Evolutionary conservation across 2,888 invertebrate species (phyloP), one percentile per base, ranked within the genome.

Genomic region (Drosophila infuscata): DNA sequence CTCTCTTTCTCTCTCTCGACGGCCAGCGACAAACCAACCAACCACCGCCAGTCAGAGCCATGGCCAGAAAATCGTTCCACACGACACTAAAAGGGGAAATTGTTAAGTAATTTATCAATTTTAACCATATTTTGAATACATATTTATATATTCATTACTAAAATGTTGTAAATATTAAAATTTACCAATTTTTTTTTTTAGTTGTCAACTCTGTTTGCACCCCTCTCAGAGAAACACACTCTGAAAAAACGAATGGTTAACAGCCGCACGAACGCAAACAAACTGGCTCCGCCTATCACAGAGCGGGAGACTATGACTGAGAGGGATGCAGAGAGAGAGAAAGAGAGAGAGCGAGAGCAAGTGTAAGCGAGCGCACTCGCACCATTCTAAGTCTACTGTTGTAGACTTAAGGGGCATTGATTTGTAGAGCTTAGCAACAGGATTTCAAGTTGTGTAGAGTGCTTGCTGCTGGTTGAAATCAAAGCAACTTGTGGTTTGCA

Each of bases 261-360:
- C 64, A 4, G 35, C 5, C 38, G 25, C 59, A 67, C 76, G 81
- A 79, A 60, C 8, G 49, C 70, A 35, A 59, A 33, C 63, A 63
- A 69, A 73, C 58, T 74, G 66, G 82, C 80, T 80, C 80, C 80
- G 82, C 80, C 80, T 81, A 80, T 81, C 78, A 53, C 63, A 63
- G 60, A 61, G 53, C 78, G 53, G 71, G 58, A 76, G 71, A 75
- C 58, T 62, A 49, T 51, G 65, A 60, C 67, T 64, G 57, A 7
- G n/a, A 51, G 46, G 3, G 20, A 46, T 15, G 46, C 20, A 25
- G 20, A 25, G 35, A 12, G 49, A 58, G 70, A 72, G 70, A 59
- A 43, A 1, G 25, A 49, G 35, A 6, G 17, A 38, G 43, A 29
- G 41, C 9, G 20, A 54, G 53, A 35, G 56, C 11, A 29, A 36